Evolutionary conservation across 2,113 vertebrate species (phyloP), one percentile per base, ranked within the genome.

Genomic region (Psilopsiagon aurifrons): DNA sequence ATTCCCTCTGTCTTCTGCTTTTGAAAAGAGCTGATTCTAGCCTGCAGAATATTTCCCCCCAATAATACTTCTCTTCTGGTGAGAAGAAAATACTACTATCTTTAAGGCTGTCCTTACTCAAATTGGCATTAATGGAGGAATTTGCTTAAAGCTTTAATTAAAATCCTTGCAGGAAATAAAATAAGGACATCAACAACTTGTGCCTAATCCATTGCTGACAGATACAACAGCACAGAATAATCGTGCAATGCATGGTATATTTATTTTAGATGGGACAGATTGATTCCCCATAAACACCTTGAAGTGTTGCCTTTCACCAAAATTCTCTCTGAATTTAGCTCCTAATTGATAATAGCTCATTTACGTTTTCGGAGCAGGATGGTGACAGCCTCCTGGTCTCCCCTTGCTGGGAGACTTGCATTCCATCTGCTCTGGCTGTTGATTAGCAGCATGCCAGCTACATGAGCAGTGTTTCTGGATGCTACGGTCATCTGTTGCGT

Each of bases 401-500:
- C 44, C 62, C 69, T 88, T 0, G 4, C 92, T 37, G 90, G 63
- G 95, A 94, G 90, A 88, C 94, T 93, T 92, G 73, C 57, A 27
- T 95, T 92, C 95, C 95, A 94, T 96, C 95, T 96, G 94, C 90
- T 96, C 62, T 20, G 70, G 57, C 94, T 75, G 71, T 78, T 95
- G 95, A 94, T 93, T 88, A 95, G 93, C 92, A 74, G 75, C 93
- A 5, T 57, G 87, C 78, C 67, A 0, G 95, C 94, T 77, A 94
- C 93, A 71, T 86, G 92, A 96, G 88, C 95, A 96, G 88, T 91
- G 83, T 55, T 93, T 4, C 77, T 96, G 91, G 91, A 88, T 2
- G 29, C 73, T 86, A 17, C 0, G 69, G 94, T 97, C 92, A 94
- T 94, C 88, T 95, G 96, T 44, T 78, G 73, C 3, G 1, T 68